phyloP scores from a whole-genome alignment of 2,797 vertebrate genomes.

The Oreonectes daqikongensis region DNA sequence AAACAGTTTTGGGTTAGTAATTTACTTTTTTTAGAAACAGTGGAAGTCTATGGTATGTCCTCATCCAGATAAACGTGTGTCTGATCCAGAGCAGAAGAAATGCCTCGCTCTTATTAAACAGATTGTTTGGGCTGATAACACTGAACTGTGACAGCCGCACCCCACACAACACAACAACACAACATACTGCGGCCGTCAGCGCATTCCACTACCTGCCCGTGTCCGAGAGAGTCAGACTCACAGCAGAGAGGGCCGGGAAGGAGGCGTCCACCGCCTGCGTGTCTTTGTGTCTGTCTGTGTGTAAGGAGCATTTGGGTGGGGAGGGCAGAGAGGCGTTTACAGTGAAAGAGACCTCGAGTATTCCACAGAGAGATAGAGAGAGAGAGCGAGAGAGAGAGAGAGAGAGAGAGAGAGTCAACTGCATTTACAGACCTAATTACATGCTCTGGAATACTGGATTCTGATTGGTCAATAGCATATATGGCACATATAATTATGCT shows the following conservation, averaged over 20 bases:
- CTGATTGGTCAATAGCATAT: background rate
- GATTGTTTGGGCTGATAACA: slow-evolving; percentile 68
- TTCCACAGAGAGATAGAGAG: background rate
- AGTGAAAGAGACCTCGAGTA: slow-evolving; percentile 20
- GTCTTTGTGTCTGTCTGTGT: slow-evolving; percentile 33
- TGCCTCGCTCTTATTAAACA: slow-evolving; percentile 66
- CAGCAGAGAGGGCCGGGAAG: slow-evolving; percentile 41
- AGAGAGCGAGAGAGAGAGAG: too few relatives aligned
- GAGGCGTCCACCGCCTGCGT: slow-evolving; percentile 12
- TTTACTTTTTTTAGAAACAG: background rate
- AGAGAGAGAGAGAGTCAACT: background rate
- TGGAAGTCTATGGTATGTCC: background rate
- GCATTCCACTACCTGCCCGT: slow-evolving; percentile 79
- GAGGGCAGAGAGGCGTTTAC: slow-evolving; percentile 48
- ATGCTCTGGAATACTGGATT: background rate
- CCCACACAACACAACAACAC: slow-evolving; percentile 70
- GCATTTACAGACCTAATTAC: slow-evolving; percentile 2
- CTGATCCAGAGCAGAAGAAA: slow-evolving; percentile 34
- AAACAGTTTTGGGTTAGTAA: background rate
- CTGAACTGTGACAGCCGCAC: slow-evolving; percentile 64
- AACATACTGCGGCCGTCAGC: slow-evolving; percentile 71
- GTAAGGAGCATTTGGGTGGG: slow-evolving; percentile 24
- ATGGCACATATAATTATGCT: too few relatives aligned
- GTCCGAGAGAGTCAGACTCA: slow-evolving; percentile 47
- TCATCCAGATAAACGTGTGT: background rate